Percentiles rank a stretch among this genome's conserved stretches.
These are phyloP conservation scores for Glyphotaelius pellucidus DNA, from an alignment of 2,888 invertebrate species.

Conservation along the genomic window DNA sequence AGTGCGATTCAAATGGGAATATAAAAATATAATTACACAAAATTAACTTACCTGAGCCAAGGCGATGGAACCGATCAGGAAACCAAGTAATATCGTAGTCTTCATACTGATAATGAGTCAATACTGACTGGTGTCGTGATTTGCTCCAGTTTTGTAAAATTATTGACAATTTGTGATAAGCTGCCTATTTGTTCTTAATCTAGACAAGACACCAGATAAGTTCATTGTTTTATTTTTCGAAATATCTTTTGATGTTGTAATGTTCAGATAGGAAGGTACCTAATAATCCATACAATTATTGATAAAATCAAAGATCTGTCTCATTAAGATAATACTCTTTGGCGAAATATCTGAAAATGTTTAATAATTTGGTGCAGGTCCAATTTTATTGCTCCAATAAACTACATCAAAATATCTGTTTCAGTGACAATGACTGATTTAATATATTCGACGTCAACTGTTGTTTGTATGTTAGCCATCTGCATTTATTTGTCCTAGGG, in stretches of 20 bases:
- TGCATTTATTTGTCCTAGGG: too few relatives aligned
- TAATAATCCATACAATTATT: too few relatives aligned
- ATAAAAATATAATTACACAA: neutral
- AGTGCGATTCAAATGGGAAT: neutral
- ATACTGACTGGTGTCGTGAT: neutral
- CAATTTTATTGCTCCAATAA: too few relatives aligned
- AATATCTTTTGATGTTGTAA: neutral
- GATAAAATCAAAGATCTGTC: too few relatives aligned
- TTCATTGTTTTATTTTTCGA: neutral
- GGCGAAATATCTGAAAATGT: too few relatives aligned
- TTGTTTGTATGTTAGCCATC: too few relatives aligned
- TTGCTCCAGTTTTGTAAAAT: neutral
- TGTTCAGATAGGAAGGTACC: too few relatives aligned
- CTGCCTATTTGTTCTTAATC: neutral
- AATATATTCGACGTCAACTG: too few relatives aligned
- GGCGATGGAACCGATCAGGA: neutral
- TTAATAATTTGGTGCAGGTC: neutral
- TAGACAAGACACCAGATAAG: neutral
- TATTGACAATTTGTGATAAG: neutral
- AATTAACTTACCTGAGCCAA: neutral
- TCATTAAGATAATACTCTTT: too few relatives aligned
- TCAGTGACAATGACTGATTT: too few relatives aligned
- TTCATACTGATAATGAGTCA: neutral
- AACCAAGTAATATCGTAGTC: neutral
- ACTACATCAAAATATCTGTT: neutral